Evolutionary conservation across 30 jellyfish, hydroid and myxozoan species (phyloP), one percentile per base, ranked within the genome.

Genomic region (Morbakka virulenta): DNA sequence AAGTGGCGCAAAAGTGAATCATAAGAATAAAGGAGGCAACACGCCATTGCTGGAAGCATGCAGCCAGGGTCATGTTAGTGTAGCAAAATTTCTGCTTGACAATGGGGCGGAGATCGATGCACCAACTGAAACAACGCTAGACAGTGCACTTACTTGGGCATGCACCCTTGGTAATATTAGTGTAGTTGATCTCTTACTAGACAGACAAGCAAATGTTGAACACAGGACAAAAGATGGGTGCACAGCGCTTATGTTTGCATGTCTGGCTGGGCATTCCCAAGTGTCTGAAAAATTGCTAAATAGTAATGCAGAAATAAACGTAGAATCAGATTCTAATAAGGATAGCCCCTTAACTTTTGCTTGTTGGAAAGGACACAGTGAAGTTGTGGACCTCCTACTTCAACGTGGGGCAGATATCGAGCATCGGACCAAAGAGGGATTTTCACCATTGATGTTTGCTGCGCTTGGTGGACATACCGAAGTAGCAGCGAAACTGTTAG

Each of bases 111-210:
- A 92, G 32, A 92, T 92, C 52, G 98, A 92, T 86, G 91, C 98
- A 35, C 98, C 98, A 6, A 92, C 98, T 2, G 98, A 92, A 69
- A 86, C 96, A 20, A 92, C 98, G 2, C 70, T 92, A 21, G 98
- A 92, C 75, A 92, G 98, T 83, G 97, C 98, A 33, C 76, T 92
- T 64, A 92, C 98, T 31, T 92, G 98, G 98, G 98, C 98, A 6
- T 92, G 98, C 80, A 92, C 98, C 1, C 89, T 92, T 22, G 98
- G 98, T 21, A 92, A 92, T 50, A 73, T 93, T 25, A 87, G 77
- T 23, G 89, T 92, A 12, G 98, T 92, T 28, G 91, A 92, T 32
- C 90, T 86, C 13, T 68, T 92, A 25, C 77, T 92, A 62, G 72
- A 62, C 32, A 87, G 86, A 57, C 71, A 78, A 9, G 99, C 99